These are phyloP conservation scores for Diabrotica virgifera DNA, from an alignment of 1,140 invertebrate genomes.

Conservation along the genomic window DNA sequence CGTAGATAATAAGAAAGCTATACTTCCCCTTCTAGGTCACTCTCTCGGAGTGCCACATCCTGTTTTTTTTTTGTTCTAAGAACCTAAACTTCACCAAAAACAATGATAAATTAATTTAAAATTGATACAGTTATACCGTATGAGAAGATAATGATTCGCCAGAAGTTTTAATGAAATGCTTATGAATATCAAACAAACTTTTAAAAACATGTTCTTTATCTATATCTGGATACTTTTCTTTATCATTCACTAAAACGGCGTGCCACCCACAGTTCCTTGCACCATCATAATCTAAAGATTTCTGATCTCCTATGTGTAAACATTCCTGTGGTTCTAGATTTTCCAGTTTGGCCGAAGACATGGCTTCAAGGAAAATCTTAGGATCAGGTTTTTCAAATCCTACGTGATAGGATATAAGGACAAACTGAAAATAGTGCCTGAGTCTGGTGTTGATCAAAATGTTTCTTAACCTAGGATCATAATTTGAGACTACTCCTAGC, in stretches of 20 bases:
- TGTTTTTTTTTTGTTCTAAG: too few relatives aligned
- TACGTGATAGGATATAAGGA: slow-evolving; percentile 71
- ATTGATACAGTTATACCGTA: slow-evolving; percentile 9
- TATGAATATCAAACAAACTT: slow-evolving; percentile 29
- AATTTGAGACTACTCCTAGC: slow-evolving; percentile 84
- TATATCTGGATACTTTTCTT: slow-evolving; percentile 36
- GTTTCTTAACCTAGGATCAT: slow-evolving; percentile 72
- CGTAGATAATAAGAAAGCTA: too few relatives aligned
- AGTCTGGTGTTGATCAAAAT: slow-evolving; percentile 66
- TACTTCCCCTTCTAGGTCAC: too few relatives aligned
- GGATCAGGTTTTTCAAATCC: slow-evolving; percentile 73
- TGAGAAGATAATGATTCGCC: slow-evolving; percentile 16
- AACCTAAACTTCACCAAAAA: too few relatives aligned
- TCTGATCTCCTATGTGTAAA: slow-evolving; percentile 79
- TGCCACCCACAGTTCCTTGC: slow-evolving; percentile 74
- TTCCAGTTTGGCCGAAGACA: slow-evolving; percentile 50
- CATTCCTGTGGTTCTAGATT: slow-evolving; percentile 59
- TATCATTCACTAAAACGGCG: slow-evolving; percentile 56
- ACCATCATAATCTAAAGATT: slow-evolving; percentile 72
- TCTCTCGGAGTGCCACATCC: too few relatives aligned
- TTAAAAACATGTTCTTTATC: slow-evolving; percentile 35
- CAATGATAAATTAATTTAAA: too few relatives aligned
- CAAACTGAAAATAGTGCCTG: slow-evolving; percentile 71
- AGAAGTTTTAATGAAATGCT: slow-evolving; percentile 24
- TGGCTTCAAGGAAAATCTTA: slow-evolving; percentile 71